phyloP scores from a whole-genome alignment of 1,140 invertebrate species.

The Hycleus phaleratus region DNA sequence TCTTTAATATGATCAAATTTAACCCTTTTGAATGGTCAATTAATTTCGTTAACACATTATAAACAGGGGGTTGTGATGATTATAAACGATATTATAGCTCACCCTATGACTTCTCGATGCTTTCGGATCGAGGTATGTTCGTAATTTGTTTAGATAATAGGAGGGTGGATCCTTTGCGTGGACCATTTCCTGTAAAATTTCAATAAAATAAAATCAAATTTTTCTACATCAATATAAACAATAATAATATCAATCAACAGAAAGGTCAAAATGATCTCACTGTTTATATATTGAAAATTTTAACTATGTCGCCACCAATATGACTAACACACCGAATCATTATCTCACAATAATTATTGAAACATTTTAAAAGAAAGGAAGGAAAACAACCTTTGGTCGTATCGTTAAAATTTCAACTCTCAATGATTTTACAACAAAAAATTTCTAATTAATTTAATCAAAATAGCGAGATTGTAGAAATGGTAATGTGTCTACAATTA shows the following conservation, averaged over 20 bases:
- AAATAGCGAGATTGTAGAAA: too few relatives aligned
- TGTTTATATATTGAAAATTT: too few relatives aligned
- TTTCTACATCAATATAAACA: neutral
- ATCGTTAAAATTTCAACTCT: neutral
- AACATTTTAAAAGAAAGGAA: too few relatives aligned
- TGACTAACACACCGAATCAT: too few relatives aligned
- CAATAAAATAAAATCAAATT: slow-evolving; percentile 11
- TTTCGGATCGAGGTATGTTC: slow-evolving; percentile 92
- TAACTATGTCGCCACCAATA: too few relatives aligned
- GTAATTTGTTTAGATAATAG: slow-evolving; percentile 88
- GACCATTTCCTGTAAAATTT: slow-evolving; percentile 76
- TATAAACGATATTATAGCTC: slow-evolving; percentile 40
- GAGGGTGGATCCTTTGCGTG: slow-evolving; percentile 94
- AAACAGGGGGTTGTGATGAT: neutral
- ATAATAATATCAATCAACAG: neutral
- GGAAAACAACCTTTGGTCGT: neutral
- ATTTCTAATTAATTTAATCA: too few relatives aligned
- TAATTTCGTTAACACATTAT: too few relatives aligned
- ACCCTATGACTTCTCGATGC: slow-evolving; percentile 90
- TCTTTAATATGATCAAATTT: too few relatives aligned
- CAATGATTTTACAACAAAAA: neutral
- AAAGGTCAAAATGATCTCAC: neutral
- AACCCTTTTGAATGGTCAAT: too few relatives aligned
- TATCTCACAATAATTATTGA: too few relatives aligned
- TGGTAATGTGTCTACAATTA: too few relatives aligned